A percentile compares a stretch with the other conserved stretches of the same genome.
Conservation (phyloP, 2,888 invertebrate genomes). For the Drosophila robusta region DNA sequence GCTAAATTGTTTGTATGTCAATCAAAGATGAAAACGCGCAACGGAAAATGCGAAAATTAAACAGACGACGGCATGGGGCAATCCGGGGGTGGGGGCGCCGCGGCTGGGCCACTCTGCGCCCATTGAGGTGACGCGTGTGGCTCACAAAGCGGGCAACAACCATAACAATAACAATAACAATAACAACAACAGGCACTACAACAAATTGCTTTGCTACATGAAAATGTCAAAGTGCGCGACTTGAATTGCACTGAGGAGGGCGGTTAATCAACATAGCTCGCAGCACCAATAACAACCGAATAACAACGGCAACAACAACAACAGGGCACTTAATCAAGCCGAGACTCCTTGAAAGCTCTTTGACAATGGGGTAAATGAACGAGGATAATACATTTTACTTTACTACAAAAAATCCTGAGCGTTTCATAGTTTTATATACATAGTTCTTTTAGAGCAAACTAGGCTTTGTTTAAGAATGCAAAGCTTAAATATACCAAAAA, state of each 20-base stretch:
- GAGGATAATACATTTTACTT: constrained; percentile 18
- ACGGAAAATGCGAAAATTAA: constrained; percentile 82
- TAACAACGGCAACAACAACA: constrained; percentile 40
- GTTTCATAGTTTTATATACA: background rate
- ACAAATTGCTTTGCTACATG: constrained; percentile 73
- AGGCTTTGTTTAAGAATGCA: background rate
- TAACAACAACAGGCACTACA: constrained; percentile 60
- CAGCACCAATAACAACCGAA: constrained; percentile 32
- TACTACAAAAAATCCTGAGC: background rate
- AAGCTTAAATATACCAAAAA: too few species aligned
- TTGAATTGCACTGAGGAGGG: constrained; percentile 41
- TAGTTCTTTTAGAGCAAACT: too few species aligned
- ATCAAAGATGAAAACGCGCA: constrained; percentile 78
- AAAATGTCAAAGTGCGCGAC: constrained; percentile 67
- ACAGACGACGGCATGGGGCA: constrained; percentile 48
- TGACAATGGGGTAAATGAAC: constrained; percentile 1
- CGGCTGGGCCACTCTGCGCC: constrained; percentile 67
- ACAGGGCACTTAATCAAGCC: constrained; percentile 46
- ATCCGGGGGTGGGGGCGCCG: constrained; percentile 7
- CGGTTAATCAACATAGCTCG: constrained; percentile 65
- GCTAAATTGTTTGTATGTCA: constrained; percentile 81
- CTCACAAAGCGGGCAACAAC: constrained; percentile 49
- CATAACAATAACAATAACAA: constrained; percentile 41
- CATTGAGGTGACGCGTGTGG: constrained; percentile 75
- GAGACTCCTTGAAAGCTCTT: constrained; percentile 48